Conservation (phyloP, 2,113 vertebrate species). For the Maccullochella peelii region DNA sequence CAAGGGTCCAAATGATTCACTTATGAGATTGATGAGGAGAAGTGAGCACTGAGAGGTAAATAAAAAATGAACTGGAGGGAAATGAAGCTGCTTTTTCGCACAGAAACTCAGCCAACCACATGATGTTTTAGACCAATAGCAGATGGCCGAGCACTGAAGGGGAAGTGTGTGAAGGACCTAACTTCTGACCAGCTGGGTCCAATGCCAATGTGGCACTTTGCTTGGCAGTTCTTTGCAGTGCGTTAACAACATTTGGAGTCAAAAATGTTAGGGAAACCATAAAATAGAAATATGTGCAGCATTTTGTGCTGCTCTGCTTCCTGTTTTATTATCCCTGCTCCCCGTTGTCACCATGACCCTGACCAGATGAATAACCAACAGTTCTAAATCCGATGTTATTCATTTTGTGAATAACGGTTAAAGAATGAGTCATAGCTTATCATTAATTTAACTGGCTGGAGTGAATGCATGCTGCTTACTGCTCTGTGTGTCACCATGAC, state of each 20-base stretch:
- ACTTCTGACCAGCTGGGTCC: constrained; percentile 38
- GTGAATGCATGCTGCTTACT: background rate
- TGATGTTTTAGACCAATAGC: background rate
- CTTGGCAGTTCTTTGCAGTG: background rate
- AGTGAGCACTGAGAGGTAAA: background rate
- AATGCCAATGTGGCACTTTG: background rate
- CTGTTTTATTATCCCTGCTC: background rate
- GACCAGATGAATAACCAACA: background rate
- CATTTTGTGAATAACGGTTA: background rate
- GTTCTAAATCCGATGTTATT: background rate
- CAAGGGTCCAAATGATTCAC: constrained; percentile 14
- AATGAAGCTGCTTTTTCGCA: background rate
- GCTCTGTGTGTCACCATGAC: constrained; percentile 20
- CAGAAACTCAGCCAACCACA: constrained; percentile 22
- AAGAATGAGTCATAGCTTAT: constrained; percentile 10
- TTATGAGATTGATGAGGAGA: constrained; percentile 25
- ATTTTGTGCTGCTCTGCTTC: background rate
- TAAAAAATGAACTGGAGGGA: background rate
- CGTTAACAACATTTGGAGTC: background rate
- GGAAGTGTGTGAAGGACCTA: constrained; percentile 13
- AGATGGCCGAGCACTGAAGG: constrained; percentile 11
- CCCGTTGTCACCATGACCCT: background rate
- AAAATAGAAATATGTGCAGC: background rate
- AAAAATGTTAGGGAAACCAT: background rate
- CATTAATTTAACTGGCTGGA: constrained; percentile 14